phyloP scores from a whole-genome alignment of 2,113 vertebrate genomes.

The Raphicerus campestris region DNA sequence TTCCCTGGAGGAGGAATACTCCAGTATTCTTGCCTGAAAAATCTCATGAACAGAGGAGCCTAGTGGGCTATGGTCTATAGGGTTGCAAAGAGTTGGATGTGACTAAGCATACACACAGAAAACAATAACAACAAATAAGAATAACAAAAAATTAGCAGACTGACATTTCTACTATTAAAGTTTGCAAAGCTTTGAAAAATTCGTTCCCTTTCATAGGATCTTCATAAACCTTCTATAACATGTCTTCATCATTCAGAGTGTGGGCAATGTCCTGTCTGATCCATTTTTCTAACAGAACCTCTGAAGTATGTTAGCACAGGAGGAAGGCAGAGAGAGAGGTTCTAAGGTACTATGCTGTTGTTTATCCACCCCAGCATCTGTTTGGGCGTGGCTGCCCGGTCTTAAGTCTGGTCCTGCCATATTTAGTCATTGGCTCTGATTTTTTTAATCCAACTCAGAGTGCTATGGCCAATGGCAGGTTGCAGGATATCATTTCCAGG shows the following conservation, averaged over 20 bases:
- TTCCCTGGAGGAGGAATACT: not conserved
- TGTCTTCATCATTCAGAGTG: constrained; percentile 73
- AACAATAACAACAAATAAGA: not conserved
- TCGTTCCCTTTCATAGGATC: not conserved
- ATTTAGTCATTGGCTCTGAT: constrained; percentile 78
- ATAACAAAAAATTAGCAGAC: not conserved
- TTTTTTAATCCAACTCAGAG: constrained; percentile 81
- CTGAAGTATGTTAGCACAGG: constrained; percentile 74
- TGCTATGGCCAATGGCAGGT: constrained; percentile 75
- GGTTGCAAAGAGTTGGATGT: not conserved
- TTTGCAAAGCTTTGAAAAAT: constrained; percentile 46
- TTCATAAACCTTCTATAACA: constrained; percentile 64
- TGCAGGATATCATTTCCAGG: constrained; percentile 74
- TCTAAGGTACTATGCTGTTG: constrained; percentile 53
- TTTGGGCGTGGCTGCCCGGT: constrained; percentile 55
- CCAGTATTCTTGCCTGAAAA: not conserved
- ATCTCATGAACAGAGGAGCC: not conserved
- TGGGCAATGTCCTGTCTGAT: constrained; percentile 70
- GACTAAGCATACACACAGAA: not conserved
- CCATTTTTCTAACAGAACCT: constrained; percentile 75
- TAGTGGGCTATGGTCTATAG: not conserved
- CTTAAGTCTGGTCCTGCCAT: constrained; percentile 70
- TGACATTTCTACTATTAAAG: not conserved
- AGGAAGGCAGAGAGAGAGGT: constrained; percentile 64
- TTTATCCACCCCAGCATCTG: constrained; percentile 64